phyloP scores from a whole-genome alignment of 2,113 vertebrate genomes.

The Loxodonta africana region DNA sequence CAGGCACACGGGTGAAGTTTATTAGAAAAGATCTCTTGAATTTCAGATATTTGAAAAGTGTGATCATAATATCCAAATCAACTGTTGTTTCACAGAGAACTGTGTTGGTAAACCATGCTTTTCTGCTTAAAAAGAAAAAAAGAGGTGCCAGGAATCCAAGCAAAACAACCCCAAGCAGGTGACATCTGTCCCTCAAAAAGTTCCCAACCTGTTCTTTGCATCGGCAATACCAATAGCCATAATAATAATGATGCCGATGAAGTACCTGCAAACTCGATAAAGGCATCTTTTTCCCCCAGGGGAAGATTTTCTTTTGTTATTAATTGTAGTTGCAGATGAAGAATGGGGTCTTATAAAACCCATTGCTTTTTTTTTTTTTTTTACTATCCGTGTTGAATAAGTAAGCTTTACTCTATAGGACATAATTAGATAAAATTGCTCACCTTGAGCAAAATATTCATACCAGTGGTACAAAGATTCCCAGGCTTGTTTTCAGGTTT shows the following conservation, averaged over 20 bases:
- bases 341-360: background rate
- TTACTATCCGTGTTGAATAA: slow-evolving; percentile 15
- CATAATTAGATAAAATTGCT: background rate
- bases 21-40: slow-evolving; percentile 1
- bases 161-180: background rate
- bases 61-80: background rate
- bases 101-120: background rate
- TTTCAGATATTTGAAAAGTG: slow-evolving; percentile 7
- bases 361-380: background rate
- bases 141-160: background rate
- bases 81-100: slow-evolving; percentile 17
- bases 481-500: slow-evolving; percentile 9
- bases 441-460: slow-evolving; percentile 42
- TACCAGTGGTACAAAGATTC: background rate
- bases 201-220: background rate
- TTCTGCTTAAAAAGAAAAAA: background rate
- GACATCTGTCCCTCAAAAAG: background rate
- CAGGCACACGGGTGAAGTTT: background rate
- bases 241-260: background rate
- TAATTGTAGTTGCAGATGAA: background rate
- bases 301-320: background rate
- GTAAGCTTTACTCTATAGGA: background rate
- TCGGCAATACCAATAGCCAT: background rate
- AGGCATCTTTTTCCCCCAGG: background rate
- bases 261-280: too few species aligned